Conservation (phyloP, 2,888 invertebrate genomes). For the Hemithea aestivaria region DNA sequence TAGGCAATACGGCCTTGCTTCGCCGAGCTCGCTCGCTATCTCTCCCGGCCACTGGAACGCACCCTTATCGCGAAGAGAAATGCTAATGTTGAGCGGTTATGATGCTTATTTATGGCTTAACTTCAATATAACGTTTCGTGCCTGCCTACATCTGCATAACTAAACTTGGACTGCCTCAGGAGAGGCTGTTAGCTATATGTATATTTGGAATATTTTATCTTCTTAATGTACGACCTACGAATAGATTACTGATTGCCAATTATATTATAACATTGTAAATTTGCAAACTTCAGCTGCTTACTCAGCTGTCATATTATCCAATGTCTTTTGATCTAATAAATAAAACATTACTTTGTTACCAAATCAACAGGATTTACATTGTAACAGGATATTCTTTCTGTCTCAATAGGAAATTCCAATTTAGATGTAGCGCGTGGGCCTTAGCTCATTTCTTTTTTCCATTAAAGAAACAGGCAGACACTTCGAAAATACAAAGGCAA, state of each 20-base stretch:
- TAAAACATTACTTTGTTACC: too few relatives aligned
- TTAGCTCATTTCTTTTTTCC: constrained; percentile 26
- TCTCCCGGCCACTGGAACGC: constrained; percentile 19
- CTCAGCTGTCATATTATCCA: too few relatives aligned
- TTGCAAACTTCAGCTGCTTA: too few relatives aligned
- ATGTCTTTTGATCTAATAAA: too few relatives aligned
- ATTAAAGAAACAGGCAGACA: constrained; percentile 28
- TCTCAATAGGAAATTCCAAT: constrained; percentile 24
- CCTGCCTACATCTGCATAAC: constrained; percentile 20
- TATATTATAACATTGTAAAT: too few relatives aligned
- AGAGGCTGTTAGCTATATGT: constrained; percentile 7
- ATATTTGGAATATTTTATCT: background rate
- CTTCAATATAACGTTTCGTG: constrained; percentile 16
- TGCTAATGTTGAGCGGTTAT: constrained; percentile 21
- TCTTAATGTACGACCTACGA: too few relatives aligned
- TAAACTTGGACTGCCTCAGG: constrained; percentile 8
- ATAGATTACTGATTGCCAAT: too few relatives aligned
- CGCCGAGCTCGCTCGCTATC: constrained; percentile 23
- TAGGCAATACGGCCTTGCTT: constrained; percentile 26
- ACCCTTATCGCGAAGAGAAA: constrained; percentile 21
- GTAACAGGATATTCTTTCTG: constrained; percentile 7
- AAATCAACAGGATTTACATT: constrained; percentile 12
- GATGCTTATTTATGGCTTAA: constrained; percentile 19
- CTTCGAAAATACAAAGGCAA: constrained; percentile 29
- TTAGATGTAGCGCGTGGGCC: constrained; percentile 21